Conservation (phyloP, 2,888 invertebrate species). For the Erpobdella octoculata region DNA sequence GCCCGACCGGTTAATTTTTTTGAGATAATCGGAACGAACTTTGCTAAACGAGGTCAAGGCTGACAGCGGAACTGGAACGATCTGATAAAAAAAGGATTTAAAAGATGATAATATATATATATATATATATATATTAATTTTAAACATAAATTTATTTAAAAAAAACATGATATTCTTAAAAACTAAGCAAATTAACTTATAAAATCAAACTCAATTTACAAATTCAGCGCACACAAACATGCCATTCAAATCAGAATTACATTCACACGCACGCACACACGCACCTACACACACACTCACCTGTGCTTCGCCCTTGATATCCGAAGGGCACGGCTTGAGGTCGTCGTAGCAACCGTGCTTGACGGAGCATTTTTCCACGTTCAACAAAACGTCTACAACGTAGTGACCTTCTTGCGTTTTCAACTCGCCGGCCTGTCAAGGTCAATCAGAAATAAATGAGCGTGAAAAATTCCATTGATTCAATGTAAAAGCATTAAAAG, state of each 20-base stretch:
- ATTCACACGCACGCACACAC: too few relatives aligned
- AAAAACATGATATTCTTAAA: not conserved
- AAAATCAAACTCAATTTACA: too few relatives aligned
- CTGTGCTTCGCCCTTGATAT: slow-evolving; percentile 70
- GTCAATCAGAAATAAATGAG: not conserved
- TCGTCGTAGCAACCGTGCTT: slow-evolving; percentile 46
- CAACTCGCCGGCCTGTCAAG: not conserved
- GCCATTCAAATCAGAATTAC: too few relatives aligned
- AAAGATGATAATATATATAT: too few relatives aligned
- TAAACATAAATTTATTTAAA: not conserved
- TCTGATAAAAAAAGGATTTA: slow-evolving; percentile 41
- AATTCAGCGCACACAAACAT: too few relatives aligned
- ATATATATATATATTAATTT: too few relatives aligned
- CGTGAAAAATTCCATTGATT: not conserved
- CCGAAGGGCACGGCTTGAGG: slow-evolving; percentile 55
- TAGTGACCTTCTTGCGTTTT: slow-evolving; percentile 1
- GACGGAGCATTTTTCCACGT: slow-evolving; percentile 64
- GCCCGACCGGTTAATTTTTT: slow-evolving; percentile 60
- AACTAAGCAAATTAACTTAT: not conserved
- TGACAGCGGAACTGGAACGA: slow-evolving; percentile 72
- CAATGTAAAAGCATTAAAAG: too few relatives aligned
- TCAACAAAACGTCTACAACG: slow-evolving; percentile 71
- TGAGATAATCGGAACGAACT: not conserved
- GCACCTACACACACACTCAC: too few relatives aligned
- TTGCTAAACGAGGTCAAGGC: slow-evolving; percentile 59